Percentiles rank a stretch among this genome's conserved stretches.
phyloP scores from a whole-genome alignment of 1,140 invertebrate species.

The Andrena cerasifolii region DNA sequence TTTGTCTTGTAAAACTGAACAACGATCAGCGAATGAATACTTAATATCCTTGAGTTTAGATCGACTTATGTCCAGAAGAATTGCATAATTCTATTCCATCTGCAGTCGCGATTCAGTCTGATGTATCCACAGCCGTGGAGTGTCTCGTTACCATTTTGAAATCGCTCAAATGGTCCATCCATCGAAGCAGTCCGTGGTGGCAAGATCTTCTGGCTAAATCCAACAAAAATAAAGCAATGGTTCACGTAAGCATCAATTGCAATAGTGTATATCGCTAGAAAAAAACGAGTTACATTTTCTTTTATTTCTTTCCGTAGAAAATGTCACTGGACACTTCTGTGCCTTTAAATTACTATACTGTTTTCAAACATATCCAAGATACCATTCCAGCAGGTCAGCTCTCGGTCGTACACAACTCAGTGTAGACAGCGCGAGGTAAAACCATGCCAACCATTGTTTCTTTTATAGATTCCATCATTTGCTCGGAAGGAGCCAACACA shows the following conservation, averaged over 20 bases:
- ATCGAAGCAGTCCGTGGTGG: slow-evolving; percentile 84
- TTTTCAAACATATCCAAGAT: slow-evolving; percentile 91
- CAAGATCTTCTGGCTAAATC: slow-evolving; percentile 82
- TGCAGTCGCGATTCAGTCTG: slow-evolving; percentile 89
- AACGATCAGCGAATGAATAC: background rate
- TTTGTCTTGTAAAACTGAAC: too few species aligned
- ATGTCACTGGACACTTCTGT: slow-evolving; percentile 86
- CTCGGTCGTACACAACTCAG: background rate
- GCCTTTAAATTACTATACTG: slow-evolving; percentile 97
- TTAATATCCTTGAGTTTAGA: slow-evolving; percentile 82
- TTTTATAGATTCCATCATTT: slow-evolving; percentile 90
- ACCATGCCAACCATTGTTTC: too few species aligned
- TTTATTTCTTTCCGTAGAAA: slow-evolving; percentile 72
- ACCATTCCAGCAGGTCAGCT: slow-evolving; percentile 85
- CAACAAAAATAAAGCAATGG: slow-evolving; percentile 82
- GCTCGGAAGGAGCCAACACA: slow-evolving; percentile 99
- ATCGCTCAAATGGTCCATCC: slow-evolving; percentile 76
- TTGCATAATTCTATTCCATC: slow-evolving; percentile 93
- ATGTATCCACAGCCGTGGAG: slow-evolving; percentile 87
- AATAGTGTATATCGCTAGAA: background rate
- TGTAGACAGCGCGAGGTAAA: too few species aligned
- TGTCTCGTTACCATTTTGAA: slow-evolving; percentile 82
- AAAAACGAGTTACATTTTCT: background rate
- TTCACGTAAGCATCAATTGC: slow-evolving; percentile 77
- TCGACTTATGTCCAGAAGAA: slow-evolving; percentile 95